Evolutionary conservation across 2,113 vertebrate species (phyloP).

Genomic region (Emydocephalus ijimae): DNA sequence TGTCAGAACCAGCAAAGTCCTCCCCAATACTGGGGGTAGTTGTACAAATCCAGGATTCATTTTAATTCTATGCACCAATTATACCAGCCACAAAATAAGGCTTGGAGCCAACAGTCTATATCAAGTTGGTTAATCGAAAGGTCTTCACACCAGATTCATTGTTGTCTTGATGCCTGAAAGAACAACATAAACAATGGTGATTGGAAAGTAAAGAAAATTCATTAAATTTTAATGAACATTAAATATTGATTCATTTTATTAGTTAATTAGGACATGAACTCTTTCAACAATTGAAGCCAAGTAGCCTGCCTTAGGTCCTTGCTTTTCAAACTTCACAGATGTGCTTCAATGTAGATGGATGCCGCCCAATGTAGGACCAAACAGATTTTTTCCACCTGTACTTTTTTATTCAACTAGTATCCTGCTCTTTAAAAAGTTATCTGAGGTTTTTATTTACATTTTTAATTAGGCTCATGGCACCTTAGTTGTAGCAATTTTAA

Average conservation of each 20-base stretch:
- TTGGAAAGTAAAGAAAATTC: not conserved
- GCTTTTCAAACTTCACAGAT: not conserved
- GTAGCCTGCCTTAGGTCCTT: not conserved
- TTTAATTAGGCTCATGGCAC: not conserved
- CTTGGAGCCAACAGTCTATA: constrained; percentile 9
- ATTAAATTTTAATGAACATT: not conserved
- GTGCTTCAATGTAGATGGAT: not conserved
- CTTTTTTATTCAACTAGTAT: not conserved
- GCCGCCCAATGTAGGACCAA: too few relatives aligned
- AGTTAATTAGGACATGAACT: not conserved
- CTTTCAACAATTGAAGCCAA: not conserved
- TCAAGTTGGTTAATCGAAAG: constrained; percentile 33
- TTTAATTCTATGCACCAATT: constrained; percentile 16
- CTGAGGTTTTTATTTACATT: not conserved
- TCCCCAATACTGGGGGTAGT: constrained; percentile 58
- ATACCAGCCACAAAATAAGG: constrained; percentile 2
- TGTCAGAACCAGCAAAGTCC: constrained; percentile 71
- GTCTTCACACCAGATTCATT: constrained; percentile 55
- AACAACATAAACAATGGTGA: constrained; percentile 20
- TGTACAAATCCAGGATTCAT: constrained; percentile 67
- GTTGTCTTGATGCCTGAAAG: constrained; percentile 47
- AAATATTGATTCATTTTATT: not conserved
- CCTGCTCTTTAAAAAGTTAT: not conserved
- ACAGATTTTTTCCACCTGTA: not conserved
- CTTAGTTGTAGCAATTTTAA: not conserved